These are phyloP conservation scores for Phymatocera aterrima DNA, from an alignment of 2,888 invertebrate species.

Conservation along the genomic window DNA sequence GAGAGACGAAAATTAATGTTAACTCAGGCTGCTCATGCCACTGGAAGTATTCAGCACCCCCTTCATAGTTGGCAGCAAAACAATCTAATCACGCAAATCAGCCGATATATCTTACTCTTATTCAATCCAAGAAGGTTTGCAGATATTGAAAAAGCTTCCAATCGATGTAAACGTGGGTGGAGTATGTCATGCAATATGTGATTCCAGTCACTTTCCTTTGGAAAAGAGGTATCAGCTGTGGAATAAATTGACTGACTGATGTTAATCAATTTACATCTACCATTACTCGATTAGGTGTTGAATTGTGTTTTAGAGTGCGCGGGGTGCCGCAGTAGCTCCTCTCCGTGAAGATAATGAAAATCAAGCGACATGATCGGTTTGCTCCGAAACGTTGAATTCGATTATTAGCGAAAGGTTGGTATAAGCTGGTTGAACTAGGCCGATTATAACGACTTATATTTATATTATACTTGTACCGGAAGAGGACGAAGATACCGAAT, in stretches of 20 bases:
- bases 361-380: constrained; percentile 7
- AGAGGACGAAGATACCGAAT: not conserved
- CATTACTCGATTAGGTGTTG: not conserved
- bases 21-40: not conserved
- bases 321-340: not conserved
- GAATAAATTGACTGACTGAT: not conserved
- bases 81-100: not conserved
- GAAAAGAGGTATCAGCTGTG: not conserved
- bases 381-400: constrained; percentile 21
- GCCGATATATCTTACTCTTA: not conserved
- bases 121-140: not conserved
- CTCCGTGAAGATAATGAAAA: not conserved
- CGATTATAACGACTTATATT: constrained; percentile 21
- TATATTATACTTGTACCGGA: constrained; percentile 12
- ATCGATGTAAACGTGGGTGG: not conserved
- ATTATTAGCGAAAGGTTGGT: constrained; percentile 24
- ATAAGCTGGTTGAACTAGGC: constrained; percentile 17
- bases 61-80: not conserved
- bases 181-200: too few species aligned
- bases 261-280: not conserved
- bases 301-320: not conserved
- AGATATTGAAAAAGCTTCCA: not conserved
- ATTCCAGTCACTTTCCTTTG: too few species aligned
- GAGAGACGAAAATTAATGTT: not conserved
- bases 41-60: not conserved